phyloP scores from a whole-genome alignment of 2,888 invertebrate species.

The Muscina levida region DNA sequence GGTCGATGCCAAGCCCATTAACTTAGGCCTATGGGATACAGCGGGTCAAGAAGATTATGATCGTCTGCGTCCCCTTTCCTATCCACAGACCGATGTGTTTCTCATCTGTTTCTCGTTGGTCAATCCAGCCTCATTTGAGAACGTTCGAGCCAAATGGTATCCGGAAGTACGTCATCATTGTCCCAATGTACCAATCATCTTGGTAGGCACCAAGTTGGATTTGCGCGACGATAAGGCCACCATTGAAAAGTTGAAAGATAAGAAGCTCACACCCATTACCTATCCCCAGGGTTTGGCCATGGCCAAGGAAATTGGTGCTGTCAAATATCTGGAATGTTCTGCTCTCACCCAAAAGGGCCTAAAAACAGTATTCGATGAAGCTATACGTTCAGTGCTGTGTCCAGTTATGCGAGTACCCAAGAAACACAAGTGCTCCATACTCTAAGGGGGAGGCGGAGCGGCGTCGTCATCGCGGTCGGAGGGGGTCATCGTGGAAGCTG shows the following conservation, averaged over 20 bases:
- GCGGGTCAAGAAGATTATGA: constrained; percentile 79
- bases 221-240: constrained; percentile 78
- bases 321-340: constrained; percentile 78
- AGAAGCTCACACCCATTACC: constrained; percentile 78
- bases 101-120: constrained; percentile 78
- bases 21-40: constrained; percentile 78
- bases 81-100: constrained; percentile 78
- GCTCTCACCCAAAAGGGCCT: constrained; percentile 78
- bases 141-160: constrained; percentile 78
- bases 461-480: no score
- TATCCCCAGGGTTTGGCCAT: constrained; percentile 78
- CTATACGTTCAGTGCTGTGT: constrained; percentile 77
- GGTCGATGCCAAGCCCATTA: constrained; percentile 79
- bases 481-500: constrained; percentile 36
- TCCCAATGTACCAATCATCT: constrained; percentile 77
- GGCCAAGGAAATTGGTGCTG: constrained; percentile 78
- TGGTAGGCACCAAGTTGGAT: constrained; percentile 77
- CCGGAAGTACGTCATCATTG: constrained; percentile 79
- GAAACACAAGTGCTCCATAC: constrained; percentile 71
- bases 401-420: constrained; percentile 75
- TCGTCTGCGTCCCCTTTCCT: constrained; percentile 76
- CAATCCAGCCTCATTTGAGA: constrained; percentile 78
- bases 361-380: constrained; percentile 78
- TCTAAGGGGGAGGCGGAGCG: constrained; percentile 68
- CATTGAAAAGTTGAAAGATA: constrained; percentile 78